phyloP scores from a whole-genome alignment of 2,797 vertebrate genomes.

The Eptatretus atami region DNA sequence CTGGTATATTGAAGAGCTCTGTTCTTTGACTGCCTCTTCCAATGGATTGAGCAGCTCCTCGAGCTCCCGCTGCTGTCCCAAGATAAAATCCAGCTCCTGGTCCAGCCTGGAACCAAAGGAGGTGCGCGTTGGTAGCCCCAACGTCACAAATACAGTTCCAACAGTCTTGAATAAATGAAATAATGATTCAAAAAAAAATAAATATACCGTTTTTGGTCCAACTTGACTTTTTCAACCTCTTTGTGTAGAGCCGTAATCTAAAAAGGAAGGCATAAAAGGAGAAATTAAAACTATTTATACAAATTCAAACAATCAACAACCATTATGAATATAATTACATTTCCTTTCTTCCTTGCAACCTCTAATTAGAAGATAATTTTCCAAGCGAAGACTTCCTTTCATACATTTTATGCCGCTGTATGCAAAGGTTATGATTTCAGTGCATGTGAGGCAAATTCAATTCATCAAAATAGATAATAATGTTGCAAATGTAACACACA shows the following conservation, averaged over 20 bases:
- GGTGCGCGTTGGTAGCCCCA: background rate
- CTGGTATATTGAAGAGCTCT: slow-evolving; percentile 71
- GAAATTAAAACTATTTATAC: too few relatives aligned
- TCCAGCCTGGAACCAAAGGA: slow-evolving; percentile 23
- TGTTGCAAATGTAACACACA: too few relatives aligned
- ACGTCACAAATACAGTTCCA: rapidly evolving
- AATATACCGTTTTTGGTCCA: slow-evolving; percentile 47
- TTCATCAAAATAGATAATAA: too few relatives aligned
- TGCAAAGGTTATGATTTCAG: too few relatives aligned
- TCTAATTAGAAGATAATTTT: too few relatives aligned
- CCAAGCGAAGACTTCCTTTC: background rate
- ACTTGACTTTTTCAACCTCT: slow-evolving; percentile 85
- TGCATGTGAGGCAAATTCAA: too few relatives aligned
- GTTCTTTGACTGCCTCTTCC: slow-evolving; percentile 74
- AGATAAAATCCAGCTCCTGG: slow-evolving; percentile 83
- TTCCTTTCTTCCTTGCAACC: background rate
- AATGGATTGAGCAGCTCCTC: slow-evolving; percentile 56
- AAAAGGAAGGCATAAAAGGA: slow-evolving; percentile 5
- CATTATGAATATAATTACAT: too few relatives aligned
- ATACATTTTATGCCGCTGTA: background rate
- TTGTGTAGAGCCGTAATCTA: slow-evolving; percentile 59
- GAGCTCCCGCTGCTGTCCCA: slow-evolving; percentile 88
- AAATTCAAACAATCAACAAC: too few relatives aligned
- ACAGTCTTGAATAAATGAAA: background rate
- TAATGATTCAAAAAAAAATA: too few relatives aligned